Conservation (phyloP, 2,797 vertebrate species). For the Botia kubotai region DNA sequence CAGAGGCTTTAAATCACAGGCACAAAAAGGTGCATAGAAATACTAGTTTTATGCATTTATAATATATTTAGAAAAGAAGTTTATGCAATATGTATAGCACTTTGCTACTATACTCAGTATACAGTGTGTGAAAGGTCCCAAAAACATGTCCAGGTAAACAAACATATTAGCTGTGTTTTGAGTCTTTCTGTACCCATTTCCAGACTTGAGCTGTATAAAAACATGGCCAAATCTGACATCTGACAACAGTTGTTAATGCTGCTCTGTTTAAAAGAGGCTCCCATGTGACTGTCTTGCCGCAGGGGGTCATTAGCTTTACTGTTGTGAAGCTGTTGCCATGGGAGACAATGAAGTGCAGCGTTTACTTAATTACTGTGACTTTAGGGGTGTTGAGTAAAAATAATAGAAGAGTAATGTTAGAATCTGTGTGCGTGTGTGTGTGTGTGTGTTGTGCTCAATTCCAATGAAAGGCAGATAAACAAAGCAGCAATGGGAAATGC, state of each 20-base stretch:
- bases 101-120: neutral
- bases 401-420: neutral
- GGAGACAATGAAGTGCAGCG: constrained; percentile 7
- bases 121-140: neutral
- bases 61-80: neutral
- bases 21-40: neutral
- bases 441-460: neutral
- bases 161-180: neutral
- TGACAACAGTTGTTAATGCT: constrained; percentile 23
- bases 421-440: neutral
- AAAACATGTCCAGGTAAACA: neutral
- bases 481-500: neutral
- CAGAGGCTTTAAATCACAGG: neutral
- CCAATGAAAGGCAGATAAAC: neutral
- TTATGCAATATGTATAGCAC: neutral
- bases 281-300: constrained; percentile 39
- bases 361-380: constrained; percentile 21
- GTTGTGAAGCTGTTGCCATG: constrained; percentile 22
- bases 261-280: constrained; percentile 2
- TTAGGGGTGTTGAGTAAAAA: constrained; percentile 1
- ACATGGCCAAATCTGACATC: neutral
- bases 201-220: constrained; percentile 2
- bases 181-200: neutral
- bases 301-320: constrained; percentile 37
- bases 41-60: neutral